These are phyloP conservation scores for Drosophila varians DNA, from an alignment of 1,140 invertebrate species.

Conservation along the genomic window DNA sequence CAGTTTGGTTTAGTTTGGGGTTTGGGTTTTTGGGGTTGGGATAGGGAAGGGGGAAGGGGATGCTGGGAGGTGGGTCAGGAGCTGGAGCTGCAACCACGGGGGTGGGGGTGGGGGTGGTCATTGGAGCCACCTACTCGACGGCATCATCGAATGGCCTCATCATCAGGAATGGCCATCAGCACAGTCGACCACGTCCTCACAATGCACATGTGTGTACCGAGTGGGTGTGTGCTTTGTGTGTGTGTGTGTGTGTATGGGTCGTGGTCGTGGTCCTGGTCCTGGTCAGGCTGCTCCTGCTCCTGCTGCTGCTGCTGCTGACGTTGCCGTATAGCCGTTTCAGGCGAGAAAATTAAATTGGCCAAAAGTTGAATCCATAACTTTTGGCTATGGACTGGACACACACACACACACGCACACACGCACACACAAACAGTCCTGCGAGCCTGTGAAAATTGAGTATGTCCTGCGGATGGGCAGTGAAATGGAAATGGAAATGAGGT, in stretches of 20 bases:
- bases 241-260: not conserved
- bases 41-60: not conserved
- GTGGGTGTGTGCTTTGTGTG: not conserved
- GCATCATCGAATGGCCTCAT: constrained; percentile 19
- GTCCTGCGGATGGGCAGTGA: constrained; percentile 32
- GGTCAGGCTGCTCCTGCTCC: constrained; percentile 47
- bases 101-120: not conserved
- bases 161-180: constrained; percentile 27
- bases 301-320: constrained; percentile 47
- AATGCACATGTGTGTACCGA: constrained; percentile 29
- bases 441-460: constrained; percentile 76
- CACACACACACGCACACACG: constrained; percentile 46
- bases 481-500: constrained; percentile 46
- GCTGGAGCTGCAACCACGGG: no score
- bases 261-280: not conserved
- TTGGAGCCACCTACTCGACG: not conserved
- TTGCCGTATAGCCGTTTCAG: constrained; percentile 74
- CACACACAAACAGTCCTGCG: constrained; percentile 19
- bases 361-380: constrained; percentile 83
- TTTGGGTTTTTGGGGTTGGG: not conserved
- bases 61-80: not conserved
- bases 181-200: constrained; percentile 48
- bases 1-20: constrained; percentile 7
- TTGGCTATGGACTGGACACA: constrained; percentile 76
- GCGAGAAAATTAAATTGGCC: constrained; percentile 83